Conservation (phyloP, 2,797 vertebrate species). For the Melanotaenia maccullochi region DNA sequence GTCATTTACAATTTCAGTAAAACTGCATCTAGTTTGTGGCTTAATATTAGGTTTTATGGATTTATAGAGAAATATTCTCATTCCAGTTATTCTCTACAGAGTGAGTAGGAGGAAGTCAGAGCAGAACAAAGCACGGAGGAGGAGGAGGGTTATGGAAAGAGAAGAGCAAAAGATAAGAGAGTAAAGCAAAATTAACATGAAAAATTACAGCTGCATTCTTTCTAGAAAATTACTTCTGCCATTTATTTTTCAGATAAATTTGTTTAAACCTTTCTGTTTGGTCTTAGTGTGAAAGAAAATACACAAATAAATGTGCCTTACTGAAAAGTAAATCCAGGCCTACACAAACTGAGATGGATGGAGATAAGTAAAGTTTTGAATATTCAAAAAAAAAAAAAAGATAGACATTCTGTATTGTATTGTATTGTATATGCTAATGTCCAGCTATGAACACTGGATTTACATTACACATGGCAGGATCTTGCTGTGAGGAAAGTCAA, state of each 20-base stretch:
- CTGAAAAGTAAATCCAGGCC: too few relatives aligned
- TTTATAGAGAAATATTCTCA: constrained; percentile 24
- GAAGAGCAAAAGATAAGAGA: constrained; percentile 37
- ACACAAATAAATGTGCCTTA: too few relatives aligned
- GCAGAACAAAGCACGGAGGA: constrained; percentile 24
- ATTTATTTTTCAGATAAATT: neutral
- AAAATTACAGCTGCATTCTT: neutral
- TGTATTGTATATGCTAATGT: too few relatives aligned
- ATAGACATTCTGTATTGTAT: too few relatives aligned
- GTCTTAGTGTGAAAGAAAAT: neutral
- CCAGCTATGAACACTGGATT: too few relatives aligned
- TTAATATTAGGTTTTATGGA: constrained; percentile 7
- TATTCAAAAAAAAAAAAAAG: too few relatives aligned
- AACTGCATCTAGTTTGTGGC: neutral
- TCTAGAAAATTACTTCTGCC: neutral
- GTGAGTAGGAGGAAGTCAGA: constrained; percentile 51
- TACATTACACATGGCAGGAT: too few relatives aligned
- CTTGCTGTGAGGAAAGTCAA: too few relatives aligned
- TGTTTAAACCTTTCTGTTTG: neutral
- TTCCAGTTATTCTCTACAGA: constrained; percentile 31
- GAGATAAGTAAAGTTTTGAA: too few relatives aligned
- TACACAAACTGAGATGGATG: too few relatives aligned
- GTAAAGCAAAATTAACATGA: constrained; percentile 4
- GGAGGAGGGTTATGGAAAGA: constrained; percentile 42
- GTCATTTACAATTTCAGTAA: neutral